Evolutionary conservation across 2,113 vertebrate species (phyloP).

Genomic region (Eudyptes chrysolophus): DNA sequence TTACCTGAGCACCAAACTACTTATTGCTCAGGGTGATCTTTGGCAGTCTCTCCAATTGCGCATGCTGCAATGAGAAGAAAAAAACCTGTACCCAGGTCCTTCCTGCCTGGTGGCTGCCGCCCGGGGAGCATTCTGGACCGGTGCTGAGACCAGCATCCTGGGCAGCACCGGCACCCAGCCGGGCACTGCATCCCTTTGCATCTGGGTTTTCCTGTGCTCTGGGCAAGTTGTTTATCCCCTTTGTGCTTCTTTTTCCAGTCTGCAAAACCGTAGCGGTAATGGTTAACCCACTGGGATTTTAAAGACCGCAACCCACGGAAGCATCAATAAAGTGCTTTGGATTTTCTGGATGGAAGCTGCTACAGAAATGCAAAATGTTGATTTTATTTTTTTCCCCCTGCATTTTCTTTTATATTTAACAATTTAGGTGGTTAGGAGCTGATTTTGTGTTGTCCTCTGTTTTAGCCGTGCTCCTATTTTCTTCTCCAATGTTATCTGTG

Average conservation of each 20-base stretch:
- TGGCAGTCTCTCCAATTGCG: background rate
- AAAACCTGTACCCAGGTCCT: background rate
- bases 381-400: rapidly evolving
- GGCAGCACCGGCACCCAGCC: rapidly evolving
- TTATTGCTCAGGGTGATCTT: background rate
- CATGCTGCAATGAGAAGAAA: background rate
- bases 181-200: too few relatives aligned
- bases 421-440: background rate
- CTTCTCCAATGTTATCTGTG: background rate
- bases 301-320: background rate
- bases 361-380: background rate
- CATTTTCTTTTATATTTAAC: background rate
- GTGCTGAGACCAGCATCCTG: rapidly evolving
- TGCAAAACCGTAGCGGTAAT: background rate
- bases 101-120: rapidly evolving
- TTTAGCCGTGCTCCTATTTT: background rate
- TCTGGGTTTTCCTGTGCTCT: background rate
- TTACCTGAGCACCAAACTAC: background rate
- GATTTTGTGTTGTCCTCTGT: background rate
- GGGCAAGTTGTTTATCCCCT: background rate
- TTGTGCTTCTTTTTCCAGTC: background rate
- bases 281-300: background rate
- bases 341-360: background rate
- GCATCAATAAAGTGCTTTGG: background rate
- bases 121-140: background rate